These are phyloP conservation scores for Oligia strigilis DNA, from an alignment of 2,888 invertebrate genomes.

Conservation along the genomic window DNA sequence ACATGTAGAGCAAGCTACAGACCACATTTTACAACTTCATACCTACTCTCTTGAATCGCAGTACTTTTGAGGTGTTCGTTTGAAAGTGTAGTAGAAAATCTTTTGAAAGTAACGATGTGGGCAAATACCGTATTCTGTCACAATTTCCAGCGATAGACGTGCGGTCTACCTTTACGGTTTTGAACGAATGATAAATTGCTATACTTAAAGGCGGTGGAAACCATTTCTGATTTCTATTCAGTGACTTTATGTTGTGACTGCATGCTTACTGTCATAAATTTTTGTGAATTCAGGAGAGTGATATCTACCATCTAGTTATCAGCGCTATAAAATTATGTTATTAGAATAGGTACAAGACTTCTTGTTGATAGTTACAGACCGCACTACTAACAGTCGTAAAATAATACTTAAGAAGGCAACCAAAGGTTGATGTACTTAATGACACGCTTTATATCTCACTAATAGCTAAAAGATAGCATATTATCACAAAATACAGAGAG, in stretches of 20 bases:
- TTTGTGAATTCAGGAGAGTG: not conserved
- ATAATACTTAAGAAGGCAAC: not conserved
- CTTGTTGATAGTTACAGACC: not conserved
- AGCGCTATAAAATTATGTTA: not conserved
- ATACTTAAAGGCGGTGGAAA: slow-evolving; percentile 62
- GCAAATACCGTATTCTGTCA: slow-evolving; percentile 76
- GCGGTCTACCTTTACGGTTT: slow-evolving; percentile 83
- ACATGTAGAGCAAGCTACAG: not conserved
- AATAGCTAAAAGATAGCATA: slow-evolving; percentile 13
- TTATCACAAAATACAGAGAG: too few relatives aligned
- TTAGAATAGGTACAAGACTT: not conserved
- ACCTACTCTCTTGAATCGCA: slow-evolving; percentile 29
- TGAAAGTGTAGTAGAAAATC: slow-evolving; percentile 79
- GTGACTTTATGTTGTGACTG: slow-evolving; percentile 12
- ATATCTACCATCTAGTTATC: not conserved
- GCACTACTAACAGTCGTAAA: not conserved
- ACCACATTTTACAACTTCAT: slow-evolving; percentile 21
- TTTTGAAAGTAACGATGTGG: slow-evolving; percentile 79
- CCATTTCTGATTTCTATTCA: slow-evolving; percentile 66
- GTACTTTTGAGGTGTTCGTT: slow-evolving; percentile 46
- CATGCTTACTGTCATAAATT: not conserved
- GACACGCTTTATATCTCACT: not conserved
- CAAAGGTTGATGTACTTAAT: not conserved
- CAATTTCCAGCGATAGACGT: slow-evolving; percentile 81
- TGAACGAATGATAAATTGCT: slow-evolving; percentile 78